Percentiles rank a stretch among this genome's conserved stretches.
These are phyloP conservation scores for Limnephilus marmoratus DNA, from an alignment of 2,888 invertebrate species.

Conservation along the genomic window DNA sequence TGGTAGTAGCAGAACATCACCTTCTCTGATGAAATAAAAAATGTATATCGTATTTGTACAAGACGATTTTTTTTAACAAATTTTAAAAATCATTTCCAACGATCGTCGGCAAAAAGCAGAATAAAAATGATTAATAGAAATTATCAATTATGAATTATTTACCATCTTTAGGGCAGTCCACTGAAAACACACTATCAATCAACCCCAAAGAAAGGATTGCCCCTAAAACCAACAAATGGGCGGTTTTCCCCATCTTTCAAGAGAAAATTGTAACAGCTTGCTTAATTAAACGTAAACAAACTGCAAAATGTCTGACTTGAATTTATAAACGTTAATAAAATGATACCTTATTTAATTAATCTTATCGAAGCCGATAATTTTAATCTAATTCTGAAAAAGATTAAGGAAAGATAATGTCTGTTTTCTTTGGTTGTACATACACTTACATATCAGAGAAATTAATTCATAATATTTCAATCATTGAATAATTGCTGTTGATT, in stretches of 20 bases:
- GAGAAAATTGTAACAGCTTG: neutral
- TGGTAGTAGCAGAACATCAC: slow-evolving; percentile 75
- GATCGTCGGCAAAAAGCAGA: neutral
- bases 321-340: neutral
- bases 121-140: neutral
- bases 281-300: neutral
- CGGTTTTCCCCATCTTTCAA: neutral
- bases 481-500: neutral
- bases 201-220: slow-evolving; percentile 7
- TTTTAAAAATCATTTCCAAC: too few species aligned
- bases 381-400: neutral
- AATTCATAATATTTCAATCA: neutral
- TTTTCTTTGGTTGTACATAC: neutral
- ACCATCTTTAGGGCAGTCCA: slow-evolving; percentile 12
- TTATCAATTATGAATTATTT: neutral
- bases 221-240: neutral
- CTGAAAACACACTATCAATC: neutral
- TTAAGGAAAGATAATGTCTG: neutral
- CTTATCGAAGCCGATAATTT: neutral
- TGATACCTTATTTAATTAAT: neutral
- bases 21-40: slow-evolving; percentile 61
- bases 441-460: neutral
- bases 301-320: neutral
- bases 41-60: too few species aligned
- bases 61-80: too few species aligned